Evolutionary conservation across 1,140 invertebrate genomes (phyloP), one percentile per base, ranked within the genome.

Genomic region (Solen grandis): DNA sequence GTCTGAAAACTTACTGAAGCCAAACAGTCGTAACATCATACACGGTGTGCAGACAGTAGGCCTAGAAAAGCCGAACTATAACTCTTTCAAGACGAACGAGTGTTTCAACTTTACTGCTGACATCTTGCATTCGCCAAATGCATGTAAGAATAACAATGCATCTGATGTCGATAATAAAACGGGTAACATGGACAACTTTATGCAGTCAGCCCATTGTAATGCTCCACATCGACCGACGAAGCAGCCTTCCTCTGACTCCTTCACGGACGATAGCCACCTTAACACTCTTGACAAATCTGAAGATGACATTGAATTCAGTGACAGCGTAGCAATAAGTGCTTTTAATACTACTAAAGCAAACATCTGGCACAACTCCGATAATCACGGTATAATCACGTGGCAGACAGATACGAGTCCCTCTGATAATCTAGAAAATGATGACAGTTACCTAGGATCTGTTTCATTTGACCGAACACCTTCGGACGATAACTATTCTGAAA

Each of bases 1-100:
- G 91, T 96, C 95, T 73, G 96, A 96, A 91, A 94, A 96, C 83
- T 93, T 96, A 38, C 73, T 85, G 36, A 69, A 73, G 50, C 72
- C 80, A 29, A 68, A 75, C 35, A 55, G 29, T 27, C 59, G 52
- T 22, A 50, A 75, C 31, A 73, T 54, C 13, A 50, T 54, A 68
- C 35, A 66, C 54, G 35, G 27, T 31, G 80, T 77, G 22, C 81
- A 83, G 46, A 75, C 59, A 27, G 73, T 54, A 36, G 33, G 60
- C 33, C n/a, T 10, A 19, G 19, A 31, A 2, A 63, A 22, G 29
- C 38, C 25, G 19, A 54, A n/a, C 54, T 72, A 54, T 70, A 76
- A 36, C 59, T 70, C 57, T 65, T 66, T n/a, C 38, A 69, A n/a
- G 62, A 74, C 29, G 66, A 68, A 38, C 38, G 63, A 35, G 55